These are phyloP conservation scores for Prionailurus viverrinus DNA, from an alignment of 2,113 vertebrate species.

Conservation along the genomic window DNA sequence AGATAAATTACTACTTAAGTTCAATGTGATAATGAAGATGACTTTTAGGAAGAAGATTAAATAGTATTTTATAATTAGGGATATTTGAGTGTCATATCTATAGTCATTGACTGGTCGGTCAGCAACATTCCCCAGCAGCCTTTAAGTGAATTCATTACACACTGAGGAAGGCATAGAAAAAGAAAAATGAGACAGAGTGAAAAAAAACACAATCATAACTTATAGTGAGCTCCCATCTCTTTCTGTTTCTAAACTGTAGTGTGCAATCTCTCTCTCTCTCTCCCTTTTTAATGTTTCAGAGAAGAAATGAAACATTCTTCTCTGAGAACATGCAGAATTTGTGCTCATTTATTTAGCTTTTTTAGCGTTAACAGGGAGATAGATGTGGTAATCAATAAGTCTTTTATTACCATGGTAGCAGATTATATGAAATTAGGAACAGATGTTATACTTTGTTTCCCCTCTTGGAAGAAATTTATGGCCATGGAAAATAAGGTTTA, in stretches of 20 bases:
- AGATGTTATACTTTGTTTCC: slow-evolving; percentile 28
- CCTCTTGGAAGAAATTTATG: slow-evolving; percentile 13
- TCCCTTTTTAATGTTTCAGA: background rate
- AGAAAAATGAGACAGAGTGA: slow-evolving; percentile 40
- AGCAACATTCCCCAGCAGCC: background rate
- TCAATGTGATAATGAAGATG: background rate
- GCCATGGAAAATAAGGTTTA: slow-evolving; percentile 24
- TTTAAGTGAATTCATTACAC: slow-evolving; percentile 27
- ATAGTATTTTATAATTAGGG: background rate
- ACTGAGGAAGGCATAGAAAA: background rate
- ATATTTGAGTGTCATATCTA: slow-evolving; percentile 7
- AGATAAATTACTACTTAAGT: slow-evolving; percentile 7
- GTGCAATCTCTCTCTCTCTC: background rate
- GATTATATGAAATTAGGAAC: slow-evolving; percentile 56
- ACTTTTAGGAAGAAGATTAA: slow-evolving; percentile 49
- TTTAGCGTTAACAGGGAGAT: background rate
- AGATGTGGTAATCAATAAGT: slow-evolving; percentile 32
- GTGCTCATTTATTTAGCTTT: slow-evolving; percentile 19
- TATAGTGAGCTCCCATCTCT: background rate
- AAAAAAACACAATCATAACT: background rate
- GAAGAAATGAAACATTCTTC: slow-evolving; percentile 1
- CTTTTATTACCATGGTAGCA: slow-evolving; percentile 43
- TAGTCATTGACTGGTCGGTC: background rate
- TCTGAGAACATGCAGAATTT: slow-evolving; percentile 34
- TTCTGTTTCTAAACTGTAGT: background rate